Conservation (phyloP, 1,140 invertebrate genomes). For the Epicauta chinensis region DNA sequence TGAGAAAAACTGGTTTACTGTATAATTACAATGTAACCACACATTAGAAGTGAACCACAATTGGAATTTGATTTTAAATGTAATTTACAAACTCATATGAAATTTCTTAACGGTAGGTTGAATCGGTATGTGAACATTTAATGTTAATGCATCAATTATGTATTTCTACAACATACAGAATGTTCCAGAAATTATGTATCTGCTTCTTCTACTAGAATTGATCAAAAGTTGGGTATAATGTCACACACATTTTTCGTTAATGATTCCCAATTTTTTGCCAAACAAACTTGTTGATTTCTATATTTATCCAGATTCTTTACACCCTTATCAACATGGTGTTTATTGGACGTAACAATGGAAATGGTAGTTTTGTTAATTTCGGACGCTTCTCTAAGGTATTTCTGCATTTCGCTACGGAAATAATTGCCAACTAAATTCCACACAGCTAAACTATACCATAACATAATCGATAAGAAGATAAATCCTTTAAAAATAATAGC, state of each 20-base stretch:
- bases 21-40: too few relatives aligned
- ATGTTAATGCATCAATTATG: too few relatives aligned
- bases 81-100: too few relatives aligned
- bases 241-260: background rate
- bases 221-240: background rate
- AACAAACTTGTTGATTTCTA: background rate
- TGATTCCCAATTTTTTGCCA: background rate
- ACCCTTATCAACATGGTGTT: background rate
- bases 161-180: too few relatives aligned
- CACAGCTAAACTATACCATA: conserved; percentile 48
- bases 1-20: too few relatives aligned
- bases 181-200: too few relatives aligned
- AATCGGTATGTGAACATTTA: background rate
- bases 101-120: background rate
- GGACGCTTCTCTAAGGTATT: background rate
- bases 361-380: background rate
- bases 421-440: conserved; percentile 50
- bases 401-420: conserved; percentile 47
- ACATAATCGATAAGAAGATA: conserved; percentile 44
- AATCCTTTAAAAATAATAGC: conserved; percentile 24
- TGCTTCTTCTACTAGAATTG: too few relatives aligned
- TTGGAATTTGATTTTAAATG: too few relatives aligned
- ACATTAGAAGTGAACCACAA: too few relatives aligned
- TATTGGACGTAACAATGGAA: background rate
- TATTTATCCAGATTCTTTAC: background rate